Evolutionary conservation across 2,888 invertebrate species (phyloP), one percentile per base, ranked within the genome.

Genomic region (Blastobasis adustella): DNA sequence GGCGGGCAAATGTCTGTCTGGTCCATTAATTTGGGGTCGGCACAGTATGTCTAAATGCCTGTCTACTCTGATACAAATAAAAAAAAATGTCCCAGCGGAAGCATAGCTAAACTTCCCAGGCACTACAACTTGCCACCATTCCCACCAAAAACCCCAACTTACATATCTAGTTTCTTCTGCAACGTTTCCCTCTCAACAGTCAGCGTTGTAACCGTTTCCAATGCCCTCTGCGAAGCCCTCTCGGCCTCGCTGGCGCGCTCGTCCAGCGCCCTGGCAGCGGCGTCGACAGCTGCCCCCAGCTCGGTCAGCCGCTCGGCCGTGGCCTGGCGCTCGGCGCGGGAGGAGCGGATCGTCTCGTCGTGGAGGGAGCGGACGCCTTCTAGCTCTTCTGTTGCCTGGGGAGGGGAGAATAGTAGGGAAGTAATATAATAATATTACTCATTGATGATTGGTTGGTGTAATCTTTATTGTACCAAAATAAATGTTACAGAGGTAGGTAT

Each of bases 341-440:
- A 85, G 54, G 73, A 52, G n/a, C 78, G 70, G 4, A 87, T 71
- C 5, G 88, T 87, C 71, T 89, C 89, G 65, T 87, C 85, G 73
- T 88, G 87, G 45, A 91, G 66, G 1, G 90, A 87, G 0, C 84
- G 80, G 9, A 88, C 85, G 49, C 85, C 84, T 58, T 91, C 90
- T 56, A 89, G 57, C 61, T 89, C 88, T n/a, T 81, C 82, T 0
- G 81, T 82, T 0, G 87, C 87, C 83, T 86, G 64, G 0, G 0
- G 10, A 6, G 3, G 0, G 1, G 45, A n/a, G 42, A 38, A 37
- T 1, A 10, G 36, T 5, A 47, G n/a, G 8, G 46, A 10, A 36
- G 37, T 42, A n/a, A 43, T 10, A 47, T 42, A 42, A 8, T 7
- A 8, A 8, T 40, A 40, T 40, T 1, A 40, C 1, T 9, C 23